Evolutionary conservation across 2,888 invertebrate species (phyloP).

Genomic region (Agrotis ipsilon): DNA sequence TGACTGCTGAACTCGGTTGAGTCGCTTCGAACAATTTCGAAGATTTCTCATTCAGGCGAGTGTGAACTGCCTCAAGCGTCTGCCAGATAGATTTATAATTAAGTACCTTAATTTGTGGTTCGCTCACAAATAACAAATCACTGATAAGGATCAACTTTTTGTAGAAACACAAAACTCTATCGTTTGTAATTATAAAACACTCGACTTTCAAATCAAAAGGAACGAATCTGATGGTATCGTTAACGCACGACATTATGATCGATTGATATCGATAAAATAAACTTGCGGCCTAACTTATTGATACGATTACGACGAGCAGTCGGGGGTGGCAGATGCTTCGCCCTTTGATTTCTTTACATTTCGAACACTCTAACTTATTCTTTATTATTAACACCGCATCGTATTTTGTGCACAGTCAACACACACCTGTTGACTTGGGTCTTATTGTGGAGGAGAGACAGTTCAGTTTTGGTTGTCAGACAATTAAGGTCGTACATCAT

Average conservation of each 20-base stretch:
- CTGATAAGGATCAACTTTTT: conserved; percentile 62
- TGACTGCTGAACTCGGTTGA: conserved; percentile 17
- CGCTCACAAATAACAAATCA: conserved; percentile 68
- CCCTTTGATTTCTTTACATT: conserved; percentile 69
- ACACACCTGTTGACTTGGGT: conserved; percentile 11
- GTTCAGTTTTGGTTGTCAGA: conserved; percentile 44
- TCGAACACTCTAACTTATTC: conserved; percentile 69
- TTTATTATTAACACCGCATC: conserved; percentile 71
- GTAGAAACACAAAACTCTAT: conserved; percentile 54
- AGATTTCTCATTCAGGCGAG: conserved; percentile 53
- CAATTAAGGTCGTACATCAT: conserved; percentile 70
- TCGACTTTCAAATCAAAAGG: conserved; percentile 58
- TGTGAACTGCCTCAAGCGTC: conserved; percentile 62
- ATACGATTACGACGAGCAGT: conserved; percentile 78
- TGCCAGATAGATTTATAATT: conserved; percentile 60
- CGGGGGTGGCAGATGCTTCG: conserved; percentile 82
- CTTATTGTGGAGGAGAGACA: conserved; percentile 33
- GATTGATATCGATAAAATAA: conserved; percentile 75
- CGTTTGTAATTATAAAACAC: conserved; percentile 65
- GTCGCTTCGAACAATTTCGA: conserved; percentile 26
- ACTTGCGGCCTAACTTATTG: conserved; percentile 73
- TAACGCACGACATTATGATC: conserved; percentile 71
- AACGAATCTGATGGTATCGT: conserved; percentile 61
- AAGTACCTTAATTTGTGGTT: conserved; percentile 66
- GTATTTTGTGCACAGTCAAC: conserved; percentile 49